Evolutionary conservation across 2,113 vertebrate species (phyloP).

Genomic region (Patagioenas fasciata): DNA sequence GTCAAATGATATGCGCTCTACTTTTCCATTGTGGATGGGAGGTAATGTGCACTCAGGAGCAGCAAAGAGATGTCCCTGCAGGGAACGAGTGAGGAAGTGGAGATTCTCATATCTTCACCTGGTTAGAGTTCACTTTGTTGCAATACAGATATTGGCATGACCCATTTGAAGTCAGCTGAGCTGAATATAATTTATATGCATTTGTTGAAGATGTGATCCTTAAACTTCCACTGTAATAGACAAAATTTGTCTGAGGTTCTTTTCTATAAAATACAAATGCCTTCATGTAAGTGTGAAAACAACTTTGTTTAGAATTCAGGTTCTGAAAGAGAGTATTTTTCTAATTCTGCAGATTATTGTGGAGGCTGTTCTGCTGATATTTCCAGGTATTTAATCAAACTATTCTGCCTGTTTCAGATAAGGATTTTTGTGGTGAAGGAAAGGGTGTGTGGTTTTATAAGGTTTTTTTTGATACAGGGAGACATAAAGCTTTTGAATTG

Average conservation of each 20-base stretch:
- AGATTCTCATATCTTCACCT: not conserved
- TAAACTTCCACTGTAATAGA: not conserved
- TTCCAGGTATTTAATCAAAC: not conserved
- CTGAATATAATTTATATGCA: not conserved
- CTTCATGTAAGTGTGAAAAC: not conserved
- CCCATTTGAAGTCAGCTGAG: not conserved
- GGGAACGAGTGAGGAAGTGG: fast-evolving
- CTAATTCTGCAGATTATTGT: not conserved
- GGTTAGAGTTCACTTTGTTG: fast-evolving
- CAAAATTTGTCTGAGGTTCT: not conserved
- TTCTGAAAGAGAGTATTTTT: not conserved
- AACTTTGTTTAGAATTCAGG: not conserved
- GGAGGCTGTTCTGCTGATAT: not conserved
- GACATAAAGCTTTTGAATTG: not conserved
- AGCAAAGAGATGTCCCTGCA: fast-evolving
- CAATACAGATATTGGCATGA: no score
- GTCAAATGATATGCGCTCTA: not conserved
- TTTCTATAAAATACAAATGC: not conserved
- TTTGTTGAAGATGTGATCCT: not conserved
- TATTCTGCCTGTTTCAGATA: not conserved
- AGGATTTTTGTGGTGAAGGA: not conserved
- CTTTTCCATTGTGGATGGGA: not conserved
- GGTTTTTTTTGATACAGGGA: not conserved
- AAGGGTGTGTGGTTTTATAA: not conserved
- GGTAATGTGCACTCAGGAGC: not conserved